Evolutionary conservation across 92 coral and sea anemone species (phyloP).

Genomic region (Pocillopora grandis): DNA sequence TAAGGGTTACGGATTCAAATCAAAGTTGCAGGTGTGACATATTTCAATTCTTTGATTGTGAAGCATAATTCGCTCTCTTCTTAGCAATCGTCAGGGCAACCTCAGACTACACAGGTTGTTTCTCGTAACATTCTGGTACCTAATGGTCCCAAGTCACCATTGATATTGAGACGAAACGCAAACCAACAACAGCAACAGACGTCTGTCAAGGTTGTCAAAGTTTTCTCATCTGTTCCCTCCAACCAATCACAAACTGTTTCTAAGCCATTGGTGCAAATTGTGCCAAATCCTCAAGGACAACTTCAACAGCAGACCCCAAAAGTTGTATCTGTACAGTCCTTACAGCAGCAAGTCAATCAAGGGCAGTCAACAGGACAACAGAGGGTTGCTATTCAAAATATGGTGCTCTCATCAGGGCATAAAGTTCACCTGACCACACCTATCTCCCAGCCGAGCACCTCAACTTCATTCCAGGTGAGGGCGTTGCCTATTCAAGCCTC

Average conservation of each 20-base stretch:
- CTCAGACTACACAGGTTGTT: background rate
- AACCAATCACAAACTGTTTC: constrained; percentile 11
- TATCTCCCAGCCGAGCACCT: constrained; percentile 14
- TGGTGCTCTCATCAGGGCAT: constrained; percentile 41
- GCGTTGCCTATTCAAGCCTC: constrained; percentile 9
- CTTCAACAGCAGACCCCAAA: constrained; percentile 44
- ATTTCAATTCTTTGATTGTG: no score
- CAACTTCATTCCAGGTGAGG: constrained; percentile 12
- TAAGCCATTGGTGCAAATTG: constrained; percentile 40
- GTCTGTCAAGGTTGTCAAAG: constrained; percentile 46
- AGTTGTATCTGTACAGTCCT: constrained; percentile 60
- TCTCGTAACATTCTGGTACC: constrained; percentile 1
- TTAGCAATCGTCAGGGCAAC: constrained; percentile 8
- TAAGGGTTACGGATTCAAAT: no score
- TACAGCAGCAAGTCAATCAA: constrained; percentile 15
- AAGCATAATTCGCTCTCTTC: background rate
- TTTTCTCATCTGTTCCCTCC: constrained; percentile 19
- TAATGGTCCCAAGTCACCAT: background rate
- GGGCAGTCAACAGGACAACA: background rate
- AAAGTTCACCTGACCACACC: constrained; percentile 39
- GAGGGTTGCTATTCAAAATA: constrained; percentile 24
- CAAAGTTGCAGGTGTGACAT: no score
- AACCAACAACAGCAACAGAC: constrained; percentile 29
- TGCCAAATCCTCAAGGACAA: constrained; percentile 33
- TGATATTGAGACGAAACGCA: constrained; percentile 19